These are phyloP conservation scores for Acanthopleura granulata DNA, from an alignment of 2,888 invertebrate genomes.

Conservation along the genomic window DNA sequence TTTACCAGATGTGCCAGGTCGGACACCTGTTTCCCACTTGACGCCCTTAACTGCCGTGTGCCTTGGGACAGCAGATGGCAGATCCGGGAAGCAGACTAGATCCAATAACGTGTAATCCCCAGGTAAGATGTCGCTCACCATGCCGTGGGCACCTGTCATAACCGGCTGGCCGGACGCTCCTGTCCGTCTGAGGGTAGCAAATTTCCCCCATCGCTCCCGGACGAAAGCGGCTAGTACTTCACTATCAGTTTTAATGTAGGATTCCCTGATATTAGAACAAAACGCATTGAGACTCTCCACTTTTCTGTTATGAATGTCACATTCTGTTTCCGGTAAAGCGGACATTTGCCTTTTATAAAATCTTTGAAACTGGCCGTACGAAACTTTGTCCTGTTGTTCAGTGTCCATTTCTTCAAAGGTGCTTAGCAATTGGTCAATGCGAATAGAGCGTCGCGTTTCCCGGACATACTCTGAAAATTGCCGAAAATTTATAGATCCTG, in stretches of 20 bases:
- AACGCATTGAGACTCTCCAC: background rate
- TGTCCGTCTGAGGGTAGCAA: constrained; percentile 31
- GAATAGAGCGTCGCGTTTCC: constrained; percentile 25
- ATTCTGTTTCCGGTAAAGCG: constrained; percentile 9
- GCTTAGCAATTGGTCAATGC: constrained; percentile 24
- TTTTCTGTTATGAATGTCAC: background rate
- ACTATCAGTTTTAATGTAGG: constrained; percentile 23
- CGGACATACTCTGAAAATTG: constrained; percentile 34
- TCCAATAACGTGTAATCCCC: constrained; percentile 36
- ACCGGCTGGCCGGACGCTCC: constrained; percentile 33
- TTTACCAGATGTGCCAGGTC: constrained; percentile 31
- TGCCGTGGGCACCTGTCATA: constrained; percentile 32
- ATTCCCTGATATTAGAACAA: constrained; percentile 21
- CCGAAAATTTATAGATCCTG: constrained; percentile 33
- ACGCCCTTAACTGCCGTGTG: constrained; percentile 34
- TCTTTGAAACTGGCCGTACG: constrained; percentile 29
- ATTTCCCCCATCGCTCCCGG: constrained; percentile 34
- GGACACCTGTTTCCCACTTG: constrained; percentile 27
- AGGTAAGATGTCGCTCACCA: constrained; percentile 34
- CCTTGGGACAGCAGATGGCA: constrained; percentile 32
- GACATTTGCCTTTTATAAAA: constrained; percentile 24
- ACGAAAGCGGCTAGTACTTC: constrained; percentile 30
- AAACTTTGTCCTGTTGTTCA: constrained; percentile 27
- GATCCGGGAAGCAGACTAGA: constrained; percentile 33
- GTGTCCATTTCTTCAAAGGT: constrained; percentile 29